Evolutionary conservation across 2,113 vertebrate species (phyloP).

Genomic region (Procavia capensis): DNA sequence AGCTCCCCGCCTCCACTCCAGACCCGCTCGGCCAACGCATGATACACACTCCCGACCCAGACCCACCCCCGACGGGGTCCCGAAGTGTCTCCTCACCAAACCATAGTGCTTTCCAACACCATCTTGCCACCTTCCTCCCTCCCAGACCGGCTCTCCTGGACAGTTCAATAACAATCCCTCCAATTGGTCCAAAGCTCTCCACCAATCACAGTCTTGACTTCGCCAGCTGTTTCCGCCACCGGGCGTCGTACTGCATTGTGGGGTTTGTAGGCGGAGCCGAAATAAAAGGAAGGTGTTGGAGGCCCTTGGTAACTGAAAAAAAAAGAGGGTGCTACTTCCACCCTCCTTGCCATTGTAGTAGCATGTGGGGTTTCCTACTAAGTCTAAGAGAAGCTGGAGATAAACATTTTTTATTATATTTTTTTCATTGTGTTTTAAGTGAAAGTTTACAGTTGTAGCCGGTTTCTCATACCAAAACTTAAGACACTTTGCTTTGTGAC

Average conservation of each 20-base stretch:
- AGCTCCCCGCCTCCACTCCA: fast-evolving
- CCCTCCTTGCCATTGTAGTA: fast-evolving
- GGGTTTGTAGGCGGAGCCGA: constrained; percentile 75
- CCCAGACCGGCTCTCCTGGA: neutral
- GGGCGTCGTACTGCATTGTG: neutral
- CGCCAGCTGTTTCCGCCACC: neutral
- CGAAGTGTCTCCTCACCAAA: constrained; percentile 91
- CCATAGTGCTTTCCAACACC: constrained; percentile 98
- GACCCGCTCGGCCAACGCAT: neutral
- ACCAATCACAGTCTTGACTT: constrained; percentile 61
- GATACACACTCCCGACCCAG: neutral
- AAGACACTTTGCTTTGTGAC: too few relatives aligned
- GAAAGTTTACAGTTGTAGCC: too few relatives aligned
- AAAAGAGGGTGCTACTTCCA: too few relatives aligned
- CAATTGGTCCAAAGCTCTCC: constrained; percentile 42
- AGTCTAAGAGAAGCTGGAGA: neutral
- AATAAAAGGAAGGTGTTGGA: fast-evolving
- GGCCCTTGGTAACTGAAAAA: too few relatives aligned
- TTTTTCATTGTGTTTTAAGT: too few relatives aligned
- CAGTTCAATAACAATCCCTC: neutral
- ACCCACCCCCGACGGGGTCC: neutral
- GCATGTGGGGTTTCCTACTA: neutral
- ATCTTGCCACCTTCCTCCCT: constrained; percentile 88
- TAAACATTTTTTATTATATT: too few relatives aligned
- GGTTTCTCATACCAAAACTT: too few relatives aligned